phyloP scores from a whole-genome alignment of 2,797 vertebrate species.

The Oophaga sylvatica region DNA sequence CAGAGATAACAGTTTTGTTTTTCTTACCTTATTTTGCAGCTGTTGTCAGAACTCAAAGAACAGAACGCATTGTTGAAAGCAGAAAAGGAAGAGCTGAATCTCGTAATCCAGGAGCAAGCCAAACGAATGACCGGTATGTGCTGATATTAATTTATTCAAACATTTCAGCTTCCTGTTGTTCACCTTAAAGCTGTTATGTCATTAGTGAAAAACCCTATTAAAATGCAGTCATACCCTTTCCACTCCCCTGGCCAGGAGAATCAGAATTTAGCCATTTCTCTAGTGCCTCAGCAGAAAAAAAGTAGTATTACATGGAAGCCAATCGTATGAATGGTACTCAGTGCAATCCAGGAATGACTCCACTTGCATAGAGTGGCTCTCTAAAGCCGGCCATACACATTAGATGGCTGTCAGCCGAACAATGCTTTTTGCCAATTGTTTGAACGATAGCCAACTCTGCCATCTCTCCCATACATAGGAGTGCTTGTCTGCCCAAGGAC shows the following conservation, averaged over 20 bases:
- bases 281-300: background rate
- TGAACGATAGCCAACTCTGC: too few species aligned
- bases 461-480: too few species aligned
- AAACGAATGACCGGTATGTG: slow-evolving; percentile 90
- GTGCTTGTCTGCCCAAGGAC: too few species aligned
- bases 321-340: too few species aligned
- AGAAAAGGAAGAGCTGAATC: slow-evolving; percentile 92
- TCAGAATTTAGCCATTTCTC: too few species aligned
- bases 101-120: slow-evolving; percentile 88
- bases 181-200: background rate
- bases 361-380: too few species aligned
- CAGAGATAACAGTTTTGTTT: background rate
- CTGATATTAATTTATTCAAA: background rate
- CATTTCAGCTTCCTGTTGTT: background rate
- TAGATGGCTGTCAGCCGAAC: too few species aligned
- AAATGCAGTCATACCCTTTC: background rate
- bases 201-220: background rate
- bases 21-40: slow-evolving; percentile 71
- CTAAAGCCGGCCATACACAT: too few species aligned
- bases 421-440: too few species aligned
- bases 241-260: too few species aligned
- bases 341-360: too few species aligned
- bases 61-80: slow-evolving; percentile 90
- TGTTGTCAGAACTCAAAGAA: slow-evolving; percentile 90
- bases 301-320: too few species aligned